Evolutionary conservation across 2,888 invertebrate species (phyloP).

Genomic region (Didymodactylos carnosus): DNA sequence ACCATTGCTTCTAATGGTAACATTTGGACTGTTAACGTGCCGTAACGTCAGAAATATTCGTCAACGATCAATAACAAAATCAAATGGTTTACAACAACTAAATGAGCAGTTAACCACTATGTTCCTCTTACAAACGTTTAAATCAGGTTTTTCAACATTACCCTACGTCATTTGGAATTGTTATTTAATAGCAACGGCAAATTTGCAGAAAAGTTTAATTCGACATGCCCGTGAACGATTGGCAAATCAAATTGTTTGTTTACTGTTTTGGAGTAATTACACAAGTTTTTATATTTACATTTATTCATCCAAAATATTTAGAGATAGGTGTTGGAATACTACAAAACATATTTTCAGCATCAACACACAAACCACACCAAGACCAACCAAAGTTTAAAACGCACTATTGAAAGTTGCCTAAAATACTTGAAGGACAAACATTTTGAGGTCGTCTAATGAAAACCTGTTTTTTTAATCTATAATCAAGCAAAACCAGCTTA

Average conservation of each 20-base stretch:
- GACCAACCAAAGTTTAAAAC: too few relatives aligned
- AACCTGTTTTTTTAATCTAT: too few relatives aligned
- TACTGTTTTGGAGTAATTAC: background rate
- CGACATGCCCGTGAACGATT: background rate
- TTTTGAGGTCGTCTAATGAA: too few relatives aligned
- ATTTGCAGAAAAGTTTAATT: background rate
- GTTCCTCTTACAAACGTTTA: background rate
- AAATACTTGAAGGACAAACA: too few relatives aligned
- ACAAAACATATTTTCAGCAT: too few relatives aligned
- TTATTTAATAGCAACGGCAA: background rate
- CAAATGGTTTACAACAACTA: background rate
- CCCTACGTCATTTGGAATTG: background rate
- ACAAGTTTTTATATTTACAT: background rate
- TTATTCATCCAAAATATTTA: background rate
- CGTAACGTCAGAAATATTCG: background rate
- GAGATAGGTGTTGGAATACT: background rate
- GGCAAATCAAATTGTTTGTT: background rate
- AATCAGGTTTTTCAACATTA: background rate
- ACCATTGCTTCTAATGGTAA: background rate
- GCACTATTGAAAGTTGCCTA: too few relatives aligned
- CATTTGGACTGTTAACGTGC: background rate
- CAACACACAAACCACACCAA: too few relatives aligned
- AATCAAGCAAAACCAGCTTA: too few relatives aligned
- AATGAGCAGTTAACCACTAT: background rate
- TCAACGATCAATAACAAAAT: background rate